Conservation (phyloP, 2,888 invertebrate genomes). For the Kuschelorhynchus macadamiae region DNA sequence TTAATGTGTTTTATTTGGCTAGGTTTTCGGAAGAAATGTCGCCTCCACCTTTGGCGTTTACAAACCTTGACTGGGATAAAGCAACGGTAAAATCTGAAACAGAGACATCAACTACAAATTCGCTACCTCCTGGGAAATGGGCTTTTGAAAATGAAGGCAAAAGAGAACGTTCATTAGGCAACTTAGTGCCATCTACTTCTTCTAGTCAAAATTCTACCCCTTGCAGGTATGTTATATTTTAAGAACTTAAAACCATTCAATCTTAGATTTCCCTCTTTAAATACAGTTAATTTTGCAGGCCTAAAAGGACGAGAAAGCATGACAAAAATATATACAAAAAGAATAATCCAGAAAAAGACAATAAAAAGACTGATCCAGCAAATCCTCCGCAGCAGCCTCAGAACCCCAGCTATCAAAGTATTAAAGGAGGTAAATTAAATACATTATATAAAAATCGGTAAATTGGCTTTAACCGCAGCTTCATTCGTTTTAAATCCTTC, state of each 20-base stretch:
- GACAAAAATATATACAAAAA: constrained; percentile 64
- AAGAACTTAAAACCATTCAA: no score
- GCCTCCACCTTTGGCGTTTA: constrained; percentile 48
- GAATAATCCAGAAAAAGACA: constrained; percentile 57
- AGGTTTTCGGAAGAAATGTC: constrained; percentile 63
- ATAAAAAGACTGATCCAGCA: constrained; percentile 60
- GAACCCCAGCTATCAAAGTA: constrained; percentile 24
- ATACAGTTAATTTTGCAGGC: no score
- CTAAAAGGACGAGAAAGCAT: constrained; percentile 66
- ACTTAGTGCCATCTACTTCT: constrained; percentile 59
- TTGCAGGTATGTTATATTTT: constrained; percentile 53
- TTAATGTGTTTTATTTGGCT: no score
- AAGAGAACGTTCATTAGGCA: constrained; percentile 29
- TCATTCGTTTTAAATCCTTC: no score
- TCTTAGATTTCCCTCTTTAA: no score
- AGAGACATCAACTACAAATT: constrained; percentile 47
- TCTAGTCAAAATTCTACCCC: constrained; percentile 61
- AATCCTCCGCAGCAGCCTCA: constrained; percentile 27
- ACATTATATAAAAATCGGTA: no score
- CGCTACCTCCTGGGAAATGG: constrained; percentile 53
- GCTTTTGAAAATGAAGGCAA: constrained; percentile 42
- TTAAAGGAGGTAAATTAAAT: constrained; percentile 25
- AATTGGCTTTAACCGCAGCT: not conserved
- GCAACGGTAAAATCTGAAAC: constrained; percentile 36
- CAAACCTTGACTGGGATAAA: constrained; percentile 35